Evolutionary conservation across 2,888 invertebrate genomes (phyloP).

Genomic region (Lamellibrachia columna): DNA sequence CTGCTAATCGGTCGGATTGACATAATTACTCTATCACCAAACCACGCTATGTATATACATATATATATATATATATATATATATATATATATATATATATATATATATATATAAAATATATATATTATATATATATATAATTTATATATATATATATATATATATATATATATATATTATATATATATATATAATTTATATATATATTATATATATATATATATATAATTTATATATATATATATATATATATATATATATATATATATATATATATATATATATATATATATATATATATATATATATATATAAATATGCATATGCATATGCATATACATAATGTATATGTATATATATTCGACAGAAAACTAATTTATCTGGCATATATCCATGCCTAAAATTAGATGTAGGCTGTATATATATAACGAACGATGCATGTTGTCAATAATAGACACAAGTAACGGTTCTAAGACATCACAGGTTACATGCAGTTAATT

Average conservation of each 20-base stretch:
- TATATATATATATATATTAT: too few relatives aligned
- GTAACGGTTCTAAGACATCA: too few relatives aligned
- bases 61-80: neutral
- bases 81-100: neutral
- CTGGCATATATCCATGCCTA: neutral
- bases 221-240: constrained; percentile 19
- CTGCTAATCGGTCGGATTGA: neutral
- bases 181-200: neutral
- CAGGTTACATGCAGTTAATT: too few relatives aligned
- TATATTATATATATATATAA: neutral
- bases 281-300: constrained; percentile 8
- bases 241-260: neutral
- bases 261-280: constrained; percentile 17
- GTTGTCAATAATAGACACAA: neutral
- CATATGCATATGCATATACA: neutral
- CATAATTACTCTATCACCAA: neutral
- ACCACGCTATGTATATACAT: neutral
- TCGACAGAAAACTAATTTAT: too few relatives aligned
- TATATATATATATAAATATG: neutral
- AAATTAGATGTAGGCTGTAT: neutral
- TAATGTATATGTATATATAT: neutral
- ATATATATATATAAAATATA: neutral
- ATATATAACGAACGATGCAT: neutral
- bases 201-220: constrained; percentile 9
- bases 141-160: too few relatives aligned